Evolutionary conservation across 2,888 invertebrate species (phyloP), one percentile per base, ranked within the genome.

Genomic region (Monopis laevigella): DNA sequence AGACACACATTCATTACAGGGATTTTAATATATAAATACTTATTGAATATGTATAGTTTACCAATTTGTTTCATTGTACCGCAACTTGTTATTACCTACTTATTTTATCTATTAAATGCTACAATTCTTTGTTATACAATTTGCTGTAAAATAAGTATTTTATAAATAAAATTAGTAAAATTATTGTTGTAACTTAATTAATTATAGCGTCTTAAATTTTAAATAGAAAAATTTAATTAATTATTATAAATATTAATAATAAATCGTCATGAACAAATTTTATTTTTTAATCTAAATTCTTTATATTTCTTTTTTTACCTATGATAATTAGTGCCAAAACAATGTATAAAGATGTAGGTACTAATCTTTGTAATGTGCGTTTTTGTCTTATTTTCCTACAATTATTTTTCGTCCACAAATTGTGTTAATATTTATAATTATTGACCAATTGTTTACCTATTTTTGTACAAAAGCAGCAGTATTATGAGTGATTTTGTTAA

Each of bases 401-500:
- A n/a, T n/a, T n/a, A n/a, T n/a, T n/a, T n/a, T n/a, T n/a, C n/a
- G n/a, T n/a, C n/a, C n/a, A n/a, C n/a, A n/a, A n/a, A n/a, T n/a
- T n/a, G n/a, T n/a, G n/a, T n/a, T n/a, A n/a, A n/a, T n/a, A n/a
- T 18, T 39, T 42, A 51, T 60, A 62, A 65, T 60, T 58, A 62
- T 67, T 64, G 59, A 58, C 56, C 53, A 59, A 43, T 65, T n/a
- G n/a, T n/a, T 72, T 72, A 73, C 72, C 70, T 72, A 70, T 73
- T 75, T 24, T 74, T 71, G 80, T 80, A 78, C 80, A 80, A 78
- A 80, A 73, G 68, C 16, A 67, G 74, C 78, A 80, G 80, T 80
- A 80, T 80, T 80, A 80, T 35, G 69, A 73, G 77, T 78, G 78
- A 78, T 80, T 80, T 77, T 77, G 77, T 80, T 78, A 80, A 40